Evolutionary conservation across 2,113 vertebrate species (phyloP).

Genomic region (Onychostoma macrolepis): DNA sequence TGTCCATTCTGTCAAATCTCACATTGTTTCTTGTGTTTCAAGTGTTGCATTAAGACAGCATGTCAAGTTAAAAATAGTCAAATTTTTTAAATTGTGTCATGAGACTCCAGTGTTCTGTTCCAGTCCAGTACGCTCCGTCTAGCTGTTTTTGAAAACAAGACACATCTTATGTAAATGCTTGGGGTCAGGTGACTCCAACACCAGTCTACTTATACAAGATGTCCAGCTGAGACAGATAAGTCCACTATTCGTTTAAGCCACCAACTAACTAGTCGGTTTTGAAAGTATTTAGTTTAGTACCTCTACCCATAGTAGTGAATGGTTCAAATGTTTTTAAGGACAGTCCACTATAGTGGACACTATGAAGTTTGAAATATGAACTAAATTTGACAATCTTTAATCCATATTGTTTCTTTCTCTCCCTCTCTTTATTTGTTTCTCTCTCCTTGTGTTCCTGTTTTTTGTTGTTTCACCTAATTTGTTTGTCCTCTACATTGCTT

Average conservation of each 20-base stretch:
- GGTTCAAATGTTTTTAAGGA: neutral
- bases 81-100: neutral
- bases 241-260: neutral
- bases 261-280: neutral
- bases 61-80: neutral
- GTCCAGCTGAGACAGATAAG: neutral
- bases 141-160: neutral
- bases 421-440: slow-evolving; percentile 42
- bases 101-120: neutral
- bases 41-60: neutral
- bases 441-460: slow-evolving; percentile 21
- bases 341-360: slow-evolving; percentile 9
- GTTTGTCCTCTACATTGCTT: neutral
- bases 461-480: neutral
- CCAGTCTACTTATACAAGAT: neutral
- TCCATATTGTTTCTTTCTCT: neutral
- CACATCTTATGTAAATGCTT: neutral
- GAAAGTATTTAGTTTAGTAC: neutral
- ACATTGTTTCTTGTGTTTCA: neutral
- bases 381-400: slow-evolving; percentile 37
- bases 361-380: neutral
- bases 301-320: neutral
- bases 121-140: neutral
- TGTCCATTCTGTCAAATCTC: neutral
- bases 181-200: neutral